Percentiles rank a stretch among this genome's conserved stretches.
Evolutionary conservation across 1,140 invertebrate species (phyloP).

Genomic region (Goniozus legneri): DNA sequence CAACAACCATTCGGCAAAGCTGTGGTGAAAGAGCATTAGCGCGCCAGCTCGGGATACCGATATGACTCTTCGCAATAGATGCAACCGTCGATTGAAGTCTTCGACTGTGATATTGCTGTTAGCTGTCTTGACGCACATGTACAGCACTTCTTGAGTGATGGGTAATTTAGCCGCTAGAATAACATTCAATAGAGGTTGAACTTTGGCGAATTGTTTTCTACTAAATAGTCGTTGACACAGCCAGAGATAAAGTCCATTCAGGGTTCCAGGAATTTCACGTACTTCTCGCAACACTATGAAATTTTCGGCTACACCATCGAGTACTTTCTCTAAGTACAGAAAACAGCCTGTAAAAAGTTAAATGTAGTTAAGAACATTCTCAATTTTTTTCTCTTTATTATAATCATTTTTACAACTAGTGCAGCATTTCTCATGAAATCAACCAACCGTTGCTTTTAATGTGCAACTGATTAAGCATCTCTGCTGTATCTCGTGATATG

Average conservation of each 20-base stretch:
- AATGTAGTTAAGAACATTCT: not conserved
- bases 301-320: constrained; percentile 89
- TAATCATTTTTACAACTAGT: not conserved
- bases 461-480: constrained; percentile 91
- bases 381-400: not conserved
- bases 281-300: constrained; percentile 85
- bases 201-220: constrained; percentile 83
- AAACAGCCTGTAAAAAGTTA: constrained; percentile 60
- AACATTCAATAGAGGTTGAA: constrained; percentile 80
- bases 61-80: constrained; percentile 73
- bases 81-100: constrained; percentile 80
- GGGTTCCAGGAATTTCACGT: constrained; percentile 88
- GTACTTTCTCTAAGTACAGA: constrained; percentile 87
- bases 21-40: constrained; percentile 81
- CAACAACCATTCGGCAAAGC: constrained; percentile 89
- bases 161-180: constrained; percentile 83
- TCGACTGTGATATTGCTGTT: constrained; percentile 76
- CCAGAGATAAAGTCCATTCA: constrained; percentile 94
- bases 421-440: not conserved
- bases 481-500: constrained; percentile 79
- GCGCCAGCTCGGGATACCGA: constrained; percentile 62
- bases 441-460: constrained; percentile 91
- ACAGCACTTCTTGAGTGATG: constrained; percentile 76
- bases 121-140: constrained; percentile 76
- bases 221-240: constrained; percentile 89